These are phyloP conservation scores for Drosophila saltans DNA, from an alignment of 1,140 invertebrate genomes.

Conservation along the genomic window DNA sequence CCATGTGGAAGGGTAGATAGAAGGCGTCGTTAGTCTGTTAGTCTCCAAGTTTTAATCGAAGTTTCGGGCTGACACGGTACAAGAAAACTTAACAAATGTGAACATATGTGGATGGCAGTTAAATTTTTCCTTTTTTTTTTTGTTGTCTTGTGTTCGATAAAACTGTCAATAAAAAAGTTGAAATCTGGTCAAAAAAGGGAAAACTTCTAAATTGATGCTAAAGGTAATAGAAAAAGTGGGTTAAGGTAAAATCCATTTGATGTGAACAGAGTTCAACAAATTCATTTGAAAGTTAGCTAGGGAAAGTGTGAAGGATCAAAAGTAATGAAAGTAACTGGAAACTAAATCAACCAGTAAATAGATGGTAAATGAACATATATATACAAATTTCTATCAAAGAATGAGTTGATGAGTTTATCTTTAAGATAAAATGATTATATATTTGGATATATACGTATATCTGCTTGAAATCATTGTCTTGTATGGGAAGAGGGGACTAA, in stretches of 20 bases:
- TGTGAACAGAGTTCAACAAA: background rate
- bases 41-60: conserved; percentile 12
- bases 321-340: no score
- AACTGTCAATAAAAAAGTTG: conserved; percentile 16
- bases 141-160: background rate
- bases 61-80: background rate
- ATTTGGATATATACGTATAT: no score
- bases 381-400: no score
- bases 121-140: background rate
- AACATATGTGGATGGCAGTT: conserved; percentile 20
- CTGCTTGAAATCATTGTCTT: no score
- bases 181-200: conserved; percentile 2
- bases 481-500: no score
- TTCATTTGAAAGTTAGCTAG: background rate
- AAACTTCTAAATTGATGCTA: conserved; percentile 5
- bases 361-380: no score
- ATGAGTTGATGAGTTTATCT: no score
- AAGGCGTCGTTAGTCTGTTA: conserved; percentile 16
- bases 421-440: no score
- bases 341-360: no score
- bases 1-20: background rate
- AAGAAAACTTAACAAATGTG: conserved; percentile 8
- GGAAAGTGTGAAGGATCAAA: background rate
- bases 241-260: background rate
- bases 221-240: conserved; percentile 5